These are phyloP conservation scores for Lepidonotus clava DNA, from an alignment of 2,888 invertebrate species.

Conservation along the genomic window DNA sequence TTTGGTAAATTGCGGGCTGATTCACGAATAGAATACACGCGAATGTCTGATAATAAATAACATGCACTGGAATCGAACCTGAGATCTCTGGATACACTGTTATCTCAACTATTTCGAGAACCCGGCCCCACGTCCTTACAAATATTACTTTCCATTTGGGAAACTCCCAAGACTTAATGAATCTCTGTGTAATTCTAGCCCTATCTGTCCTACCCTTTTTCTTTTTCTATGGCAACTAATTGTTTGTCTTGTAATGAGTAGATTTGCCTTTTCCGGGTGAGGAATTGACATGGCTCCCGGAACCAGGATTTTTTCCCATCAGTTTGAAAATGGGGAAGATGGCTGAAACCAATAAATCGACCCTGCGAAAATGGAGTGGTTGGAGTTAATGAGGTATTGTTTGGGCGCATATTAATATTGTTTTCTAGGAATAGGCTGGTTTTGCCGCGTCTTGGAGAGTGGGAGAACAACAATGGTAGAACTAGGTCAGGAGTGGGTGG, in stretches of 20 bases:
- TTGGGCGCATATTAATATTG: neutral
- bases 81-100: neutral
- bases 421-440: too few species aligned
- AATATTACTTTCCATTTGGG: neutral
- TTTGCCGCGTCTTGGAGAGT: too few species aligned
- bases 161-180: neutral
- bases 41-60: neutral
- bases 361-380: neutral
- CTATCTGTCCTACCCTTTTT: neutral
- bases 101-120: neutral
- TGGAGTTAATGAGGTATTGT: constrained; percentile 9
- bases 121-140: neutral
- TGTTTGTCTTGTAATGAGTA: constrained; percentile 8
- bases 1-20: neutral
- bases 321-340: neutral
- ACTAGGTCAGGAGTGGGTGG: too few species aligned
- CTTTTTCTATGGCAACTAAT: neutral
- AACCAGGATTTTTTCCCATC: neutral
- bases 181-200: neutral
- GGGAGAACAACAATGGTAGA: too few species aligned
- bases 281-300: constrained; percentile 5
- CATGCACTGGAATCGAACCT: neutral
- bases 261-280: neutral
- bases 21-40: neutral
- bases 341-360: constrained; percentile 1